These are phyloP conservation scores for Lepidurus couesii DNA, from an alignment of 1,140 invertebrate genomes.

Conservation along the genomic window DNA sequence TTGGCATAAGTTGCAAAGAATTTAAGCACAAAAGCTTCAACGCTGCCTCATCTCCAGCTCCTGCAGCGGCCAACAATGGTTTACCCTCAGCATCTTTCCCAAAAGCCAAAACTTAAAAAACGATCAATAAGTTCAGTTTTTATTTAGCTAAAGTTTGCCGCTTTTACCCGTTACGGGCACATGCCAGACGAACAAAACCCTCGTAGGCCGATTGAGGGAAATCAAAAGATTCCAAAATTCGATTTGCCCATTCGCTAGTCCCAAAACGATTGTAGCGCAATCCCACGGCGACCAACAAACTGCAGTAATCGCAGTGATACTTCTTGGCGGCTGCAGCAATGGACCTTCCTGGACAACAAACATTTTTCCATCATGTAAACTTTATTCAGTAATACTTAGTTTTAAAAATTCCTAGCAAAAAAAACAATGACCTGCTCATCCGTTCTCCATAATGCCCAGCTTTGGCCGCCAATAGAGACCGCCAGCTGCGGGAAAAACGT, in stretches of 20 bases:
- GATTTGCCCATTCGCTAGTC: constrained; percentile 26
- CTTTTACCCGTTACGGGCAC: not conserved
- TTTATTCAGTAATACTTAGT: no score
- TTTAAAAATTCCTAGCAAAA: not conserved
- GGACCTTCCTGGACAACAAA: constrained; percentile 29
- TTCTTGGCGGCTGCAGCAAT: constrained; percentile 24
- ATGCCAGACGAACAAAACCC: not conserved
- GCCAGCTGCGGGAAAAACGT: constrained; percentile 14
- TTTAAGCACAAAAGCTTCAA: not conserved
- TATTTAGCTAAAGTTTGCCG: not conserved
- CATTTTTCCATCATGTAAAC: not conserved
- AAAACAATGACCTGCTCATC: constrained; percentile 24
- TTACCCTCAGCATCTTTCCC: not conserved
- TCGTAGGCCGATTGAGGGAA: not conserved
- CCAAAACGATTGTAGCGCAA: constrained; percentile 12
- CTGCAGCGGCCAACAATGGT: not conserved
- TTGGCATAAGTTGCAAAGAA: not conserved
- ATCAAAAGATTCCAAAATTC: constrained; percentile 29
- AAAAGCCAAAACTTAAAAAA: not conserved
- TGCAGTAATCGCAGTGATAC: not conserved
- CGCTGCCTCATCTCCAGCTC: not conserved
- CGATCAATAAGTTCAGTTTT: not conserved
- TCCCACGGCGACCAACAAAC: constrained; percentile 32
- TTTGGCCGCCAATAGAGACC: constrained; percentile 25
- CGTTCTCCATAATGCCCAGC: constrained; percentile 31